These are phyloP conservation scores for Notospermus geniculatus DNA, from an alignment of 1,140 invertebrate genomes.

Conservation along the genomic window DNA sequence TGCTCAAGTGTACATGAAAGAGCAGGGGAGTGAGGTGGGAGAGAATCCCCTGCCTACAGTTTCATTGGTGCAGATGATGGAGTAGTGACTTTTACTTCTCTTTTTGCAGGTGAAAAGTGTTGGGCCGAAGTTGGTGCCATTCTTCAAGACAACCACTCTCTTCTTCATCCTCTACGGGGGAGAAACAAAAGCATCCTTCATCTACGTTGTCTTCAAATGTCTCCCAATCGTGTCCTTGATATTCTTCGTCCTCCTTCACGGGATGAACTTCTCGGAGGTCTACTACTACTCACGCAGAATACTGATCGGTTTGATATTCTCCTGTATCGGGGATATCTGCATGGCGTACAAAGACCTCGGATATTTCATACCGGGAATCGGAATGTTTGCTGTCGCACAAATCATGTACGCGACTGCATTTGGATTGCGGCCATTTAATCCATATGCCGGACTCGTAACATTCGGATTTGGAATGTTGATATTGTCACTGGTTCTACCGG, in stretches of 20 bases:
- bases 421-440: constrained; percentile 73
- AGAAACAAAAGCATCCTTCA: constrained; percentile 51
- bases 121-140: constrained; percentile 77
- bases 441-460: constrained; percentile 59
- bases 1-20: too few relatives aligned
- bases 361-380: constrained; percentile 76
- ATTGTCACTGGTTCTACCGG: constrained; percentile 37
- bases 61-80: too few relatives aligned
- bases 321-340: constrained; percentile 77
- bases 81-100: constrained; percentile 8
- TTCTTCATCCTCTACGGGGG: constrained; percentile 75
- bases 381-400: constrained; percentile 79
- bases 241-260: constrained; percentile 75
- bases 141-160: constrained; percentile 80
- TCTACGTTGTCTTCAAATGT: constrained; percentile 78
- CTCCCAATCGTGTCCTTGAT: constrained; percentile 81
- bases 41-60: too few relatives aligned
- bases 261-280: constrained; percentile 71
- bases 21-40: too few relatives aligned
- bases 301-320: constrained; percentile 75
- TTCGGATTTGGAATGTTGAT: constrained; percentile 29
- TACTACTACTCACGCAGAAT: constrained; percentile 69
- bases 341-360: constrained; percentile 66
- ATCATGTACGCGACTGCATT: constrained; percentile 76
- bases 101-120: constrained; percentile 70